Evolutionary conservation across 2,888 invertebrate genomes (phyloP).

Genomic region (Sinohyriopsis cumingii): DNA sequence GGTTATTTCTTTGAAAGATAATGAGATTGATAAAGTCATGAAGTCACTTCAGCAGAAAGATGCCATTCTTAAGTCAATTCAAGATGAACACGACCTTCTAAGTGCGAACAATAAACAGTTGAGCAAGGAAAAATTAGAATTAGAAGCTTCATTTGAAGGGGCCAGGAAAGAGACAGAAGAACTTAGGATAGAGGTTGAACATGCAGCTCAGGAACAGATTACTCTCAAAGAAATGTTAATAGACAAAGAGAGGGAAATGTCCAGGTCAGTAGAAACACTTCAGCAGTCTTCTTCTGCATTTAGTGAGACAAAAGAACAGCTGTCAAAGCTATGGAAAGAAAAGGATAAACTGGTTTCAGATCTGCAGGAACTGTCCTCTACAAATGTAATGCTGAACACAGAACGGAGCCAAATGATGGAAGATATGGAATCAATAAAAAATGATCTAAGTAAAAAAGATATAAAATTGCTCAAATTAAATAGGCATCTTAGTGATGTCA

Average conservation of each 20-base stretch:
- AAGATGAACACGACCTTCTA: no score
- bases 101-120: no score
- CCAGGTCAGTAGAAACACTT: background rate
- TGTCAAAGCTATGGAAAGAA: conserved; percentile 11
- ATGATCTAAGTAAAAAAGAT: background rate
- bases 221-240: no score
- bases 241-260: background rate
- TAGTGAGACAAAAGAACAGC: conserved; percentile 2
- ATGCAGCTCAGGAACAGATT: no score
- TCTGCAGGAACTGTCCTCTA: background rate
- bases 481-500: conserved; percentile 6
- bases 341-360: conserved; percentile 3
- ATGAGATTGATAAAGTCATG: no score
- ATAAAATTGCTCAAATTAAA: conserved; percentile 3
- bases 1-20: no score
- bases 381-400: background rate
- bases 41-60: no score
- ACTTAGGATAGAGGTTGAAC: no score
- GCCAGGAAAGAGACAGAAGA: no score
- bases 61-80: no score
- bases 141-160: no score
- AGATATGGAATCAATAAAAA: conserved; percentile 8
- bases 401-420: conserved; percentile 3
- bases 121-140: no score
- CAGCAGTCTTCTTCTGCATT: background rate